Evolutionary conservation across 2,113 vertebrate genomes (phyloP).

Genomic region (Zootoca vivipara): DNA sequence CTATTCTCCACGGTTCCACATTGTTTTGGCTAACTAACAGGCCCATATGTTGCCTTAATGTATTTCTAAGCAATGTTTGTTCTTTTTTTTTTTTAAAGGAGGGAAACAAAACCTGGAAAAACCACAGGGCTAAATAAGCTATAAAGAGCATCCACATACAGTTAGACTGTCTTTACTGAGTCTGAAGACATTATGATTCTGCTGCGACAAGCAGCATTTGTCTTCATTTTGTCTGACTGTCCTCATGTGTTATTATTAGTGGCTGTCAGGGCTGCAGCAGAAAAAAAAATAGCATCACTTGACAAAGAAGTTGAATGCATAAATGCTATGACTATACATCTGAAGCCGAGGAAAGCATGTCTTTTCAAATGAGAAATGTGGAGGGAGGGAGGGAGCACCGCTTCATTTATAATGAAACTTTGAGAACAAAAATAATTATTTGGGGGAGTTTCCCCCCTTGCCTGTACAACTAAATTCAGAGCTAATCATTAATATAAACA

Average conservation of each 20-base stretch:
- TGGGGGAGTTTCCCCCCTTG: conserved; percentile 65
- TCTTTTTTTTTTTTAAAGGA: conserved; percentile 65
- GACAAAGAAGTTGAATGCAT: conserved; percentile 86
- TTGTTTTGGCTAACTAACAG: conserved; percentile 85
- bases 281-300: conserved; percentile 87
- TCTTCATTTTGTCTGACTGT: conserved; percentile 99
- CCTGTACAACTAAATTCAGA: conserved; percentile 70
- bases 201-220: conserved; percentile 91
- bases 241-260: conserved; percentile 99
- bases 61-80: conserved; percentile 81
- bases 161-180: conserved; percentile 86
- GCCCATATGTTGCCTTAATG: conserved; percentile 85
- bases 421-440: conserved; percentile 65
- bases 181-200: conserved; percentile 93
- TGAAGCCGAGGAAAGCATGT: conserved; percentile 69
- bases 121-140: conserved; percentile 83
- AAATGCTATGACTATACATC: conserved; percentile 79
- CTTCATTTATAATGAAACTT: conserved; percentile 65
- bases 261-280: conserved; percentile 86
- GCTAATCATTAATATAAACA: conserved; percentile 77
- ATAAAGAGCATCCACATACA: conserved; percentile 88
- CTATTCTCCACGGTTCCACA: conserved; percentile 78
- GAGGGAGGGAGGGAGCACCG: conserved; percentile 17
- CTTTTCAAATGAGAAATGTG: conserved; percentile 70
- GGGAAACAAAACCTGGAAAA: conserved; percentile 72